These are phyloP conservation scores for Melanaphis sacchari DNA, from an alignment of 1,140 invertebrate genomes.

Conservation along the genomic window DNA sequence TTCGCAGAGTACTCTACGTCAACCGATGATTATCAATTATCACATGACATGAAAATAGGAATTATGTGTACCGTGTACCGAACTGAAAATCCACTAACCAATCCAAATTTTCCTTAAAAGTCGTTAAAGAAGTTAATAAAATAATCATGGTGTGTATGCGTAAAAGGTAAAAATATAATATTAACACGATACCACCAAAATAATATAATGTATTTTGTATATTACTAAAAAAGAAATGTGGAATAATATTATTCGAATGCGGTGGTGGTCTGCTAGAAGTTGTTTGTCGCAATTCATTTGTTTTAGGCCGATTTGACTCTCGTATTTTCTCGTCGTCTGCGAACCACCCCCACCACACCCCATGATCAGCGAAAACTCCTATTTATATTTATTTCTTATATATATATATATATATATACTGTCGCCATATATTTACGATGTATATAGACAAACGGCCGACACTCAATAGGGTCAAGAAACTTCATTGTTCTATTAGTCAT, in stretches of 20 bases:
- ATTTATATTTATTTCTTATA: background rate
- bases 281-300: background rate
- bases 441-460: background rate
- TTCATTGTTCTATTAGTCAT: slow-evolving; percentile 30
- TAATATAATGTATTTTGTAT: background rate
- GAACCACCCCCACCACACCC: background rate
- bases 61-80: background rate
- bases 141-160: background rate
- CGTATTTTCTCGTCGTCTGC: background rate
- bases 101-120: background rate
- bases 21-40: background rate
- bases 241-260: background rate
- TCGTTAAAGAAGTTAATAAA: background rate
- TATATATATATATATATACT: background rate
- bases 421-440: background rate
- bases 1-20: too few species aligned
- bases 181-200: background rate
- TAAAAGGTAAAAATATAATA: background rate
- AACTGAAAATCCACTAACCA: background rate
- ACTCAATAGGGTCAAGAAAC: slow-evolving; percentile 29
- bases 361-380: background rate
- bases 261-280: background rate
- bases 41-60: background rate
- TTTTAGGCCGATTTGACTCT: background rate
- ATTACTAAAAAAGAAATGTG: background rate